Base-by-base conservation (phyloP, 2,888 invertebrate genomes). In the Monochamus alternatus region DNA sequence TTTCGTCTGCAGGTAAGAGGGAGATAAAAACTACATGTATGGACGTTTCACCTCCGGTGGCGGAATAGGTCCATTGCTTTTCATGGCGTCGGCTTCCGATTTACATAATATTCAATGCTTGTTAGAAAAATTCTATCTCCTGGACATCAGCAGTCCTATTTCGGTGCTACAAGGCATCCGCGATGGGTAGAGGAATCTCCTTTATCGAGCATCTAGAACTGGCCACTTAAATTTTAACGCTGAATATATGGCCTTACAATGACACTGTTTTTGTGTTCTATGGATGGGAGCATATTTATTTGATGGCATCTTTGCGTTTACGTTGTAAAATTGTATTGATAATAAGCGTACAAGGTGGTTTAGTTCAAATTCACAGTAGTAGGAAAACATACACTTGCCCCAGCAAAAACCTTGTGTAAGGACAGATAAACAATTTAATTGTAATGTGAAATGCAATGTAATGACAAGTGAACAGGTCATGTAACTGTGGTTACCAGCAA, bases 51-150 rank as follows among this genome's bases (percentile, higher is more conserved):
- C 10, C 64, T 55, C 47, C 30, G 38, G 55, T 3, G 62, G 31
- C 30, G n/a, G 44, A 70, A 71, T 63, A 44, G 72, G 58, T 22
- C 43, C 64, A 31, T 73, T 65, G 58, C 43, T 31, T 73, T 73
- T 73, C 44, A 73, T 73, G 58, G 65, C 47, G 43, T 10, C 55
- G 43, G 14, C 32, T 58, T 68, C 10, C 64, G 59, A 65, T 73
- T 73, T 73, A 66, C 72, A 66, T 73, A 73, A 73, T 47, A 66
- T 65, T 73, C 72, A 65, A 65, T 65, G 65, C 58, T 65, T 73
- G 69, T 69, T 69, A 69, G 60, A 59, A 59, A 47, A 69, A 69
- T 22, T 60, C 44, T 31, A 60, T 60, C 43, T 12, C 38, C n/a
- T 30, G 30, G 30, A 47, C 60, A 69, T 44, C 43, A 44, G 10